A percentile compares a stretch with the other conserved stretches of the same genome.
Conservation (phyloP, 2,888 invertebrate genomes). For the Orthosia incerta region DNA sequence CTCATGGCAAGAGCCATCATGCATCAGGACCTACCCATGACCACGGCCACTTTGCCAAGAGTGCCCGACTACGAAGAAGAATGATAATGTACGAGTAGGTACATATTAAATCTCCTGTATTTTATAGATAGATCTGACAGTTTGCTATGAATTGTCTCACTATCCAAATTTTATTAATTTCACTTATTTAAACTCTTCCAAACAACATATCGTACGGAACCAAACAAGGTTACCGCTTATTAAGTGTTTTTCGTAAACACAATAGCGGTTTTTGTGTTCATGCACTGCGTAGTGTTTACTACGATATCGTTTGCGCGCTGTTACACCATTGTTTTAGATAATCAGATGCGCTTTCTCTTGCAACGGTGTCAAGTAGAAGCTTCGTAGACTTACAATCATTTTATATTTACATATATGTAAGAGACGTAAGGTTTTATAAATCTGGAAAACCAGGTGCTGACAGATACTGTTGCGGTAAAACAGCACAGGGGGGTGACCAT, state of each 20-base stretch:
- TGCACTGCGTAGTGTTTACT: slow-evolving; percentile 16
- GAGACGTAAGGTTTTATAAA: slow-evolving; percentile 33
- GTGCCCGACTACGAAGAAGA: too few species aligned
- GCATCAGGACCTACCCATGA: too few species aligned
- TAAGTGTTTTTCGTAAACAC: slow-evolving; percentile 35
- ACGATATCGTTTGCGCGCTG: slow-evolving; percentile 33
- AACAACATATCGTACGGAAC: slow-evolving; percentile 8
- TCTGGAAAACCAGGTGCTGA: slow-evolving; percentile 13
- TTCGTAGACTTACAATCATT: slow-evolving; percentile 47
- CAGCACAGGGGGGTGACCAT: too few species aligned
- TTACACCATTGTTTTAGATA: slow-evolving; percentile 71
- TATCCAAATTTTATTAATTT: background rate
- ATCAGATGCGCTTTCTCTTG: slow-evolving; percentile 70
- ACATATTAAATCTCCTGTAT: background rate
- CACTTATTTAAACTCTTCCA: slow-evolving; percentile 15
- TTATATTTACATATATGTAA: slow-evolving; percentile 28
- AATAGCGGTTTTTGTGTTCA: slow-evolving; percentile 32
- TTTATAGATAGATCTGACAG: background rate
- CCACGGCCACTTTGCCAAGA: too few species aligned
- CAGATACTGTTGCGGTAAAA: slow-evolving; percentile 30
- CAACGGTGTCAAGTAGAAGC: slow-evolving; percentile 63
- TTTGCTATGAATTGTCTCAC: background rate
- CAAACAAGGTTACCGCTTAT: slow-evolving; percentile 9
- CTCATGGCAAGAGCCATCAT: too few species aligned
- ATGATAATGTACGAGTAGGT: too few species aligned